Conservation (phyloP, 2,888 invertebrate species). For the Diaperis boleti region DNA sequence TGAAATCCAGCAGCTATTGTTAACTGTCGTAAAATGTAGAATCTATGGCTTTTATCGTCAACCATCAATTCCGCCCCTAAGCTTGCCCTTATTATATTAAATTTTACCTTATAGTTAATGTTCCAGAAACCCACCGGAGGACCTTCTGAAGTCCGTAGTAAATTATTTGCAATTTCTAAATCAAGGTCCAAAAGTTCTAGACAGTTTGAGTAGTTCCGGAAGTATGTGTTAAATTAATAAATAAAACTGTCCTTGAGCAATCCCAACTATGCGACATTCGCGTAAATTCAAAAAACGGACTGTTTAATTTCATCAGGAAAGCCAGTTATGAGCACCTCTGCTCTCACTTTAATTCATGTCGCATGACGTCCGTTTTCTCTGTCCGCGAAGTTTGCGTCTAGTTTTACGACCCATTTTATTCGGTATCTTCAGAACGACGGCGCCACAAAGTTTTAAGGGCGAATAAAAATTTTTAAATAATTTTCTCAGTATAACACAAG, state of each 20-base stretch:
- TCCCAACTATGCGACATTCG: constrained; percentile 12
- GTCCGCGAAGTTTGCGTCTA: constrained; percentile 19
- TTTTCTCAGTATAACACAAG: constrained; percentile 23
- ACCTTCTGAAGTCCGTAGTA: no score
- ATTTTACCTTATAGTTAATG: no score
- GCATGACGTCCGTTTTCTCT: neutral
- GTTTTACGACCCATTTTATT: constrained; percentile 42
- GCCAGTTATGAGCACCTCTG: neutral
- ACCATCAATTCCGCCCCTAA: no score
- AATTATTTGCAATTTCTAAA: no score
- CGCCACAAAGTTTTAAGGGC: constrained; percentile 41
- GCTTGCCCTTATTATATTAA: no score
- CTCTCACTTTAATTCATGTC: neutral
- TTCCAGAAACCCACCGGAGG: no score
- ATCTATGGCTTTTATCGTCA: no score
- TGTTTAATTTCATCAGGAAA: constrained; percentile 4
- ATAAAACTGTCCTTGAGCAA: constrained; percentile 2
- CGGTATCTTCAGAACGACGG: constrained; percentile 33
- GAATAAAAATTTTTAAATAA: constrained; percentile 39
- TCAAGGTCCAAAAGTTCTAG: no score
- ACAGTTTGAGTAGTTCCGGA: no score
- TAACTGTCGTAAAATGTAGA: no score
- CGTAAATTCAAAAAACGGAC: constrained; percentile 16
- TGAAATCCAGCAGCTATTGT: no score
- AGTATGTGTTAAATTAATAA: constrained; percentile 13